Evolutionary conservation across 2,888 invertebrate species (phyloP).

Genomic region (Buathra laborator): DNA sequence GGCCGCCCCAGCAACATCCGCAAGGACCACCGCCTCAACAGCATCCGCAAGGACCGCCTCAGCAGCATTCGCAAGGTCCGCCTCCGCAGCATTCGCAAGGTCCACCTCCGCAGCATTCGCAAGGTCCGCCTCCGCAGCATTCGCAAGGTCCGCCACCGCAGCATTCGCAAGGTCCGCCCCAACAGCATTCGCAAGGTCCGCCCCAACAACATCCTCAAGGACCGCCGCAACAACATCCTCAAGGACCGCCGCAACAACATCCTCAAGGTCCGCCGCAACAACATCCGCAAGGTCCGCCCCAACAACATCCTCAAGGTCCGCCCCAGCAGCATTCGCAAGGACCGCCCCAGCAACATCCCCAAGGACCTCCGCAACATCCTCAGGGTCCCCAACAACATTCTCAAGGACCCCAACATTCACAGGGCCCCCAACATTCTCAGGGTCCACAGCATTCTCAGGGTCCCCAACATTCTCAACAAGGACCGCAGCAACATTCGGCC

Average conservation of each 20-base stretch:
- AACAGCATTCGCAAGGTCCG: slow-evolving; percentile 70
- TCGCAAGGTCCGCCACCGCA: slow-evolving; percentile 65
- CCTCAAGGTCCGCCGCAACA: slow-evolving; percentile 57
- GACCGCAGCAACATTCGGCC: slow-evolving; percentile 55
- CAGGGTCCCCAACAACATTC: slow-evolving; percentile 28
- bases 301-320: slow-evolving; percentile 73
- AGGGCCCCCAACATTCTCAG: slow-evolving; percentile 20
- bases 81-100: slow-evolving; percentile 71
- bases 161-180: slow-evolving; percentile 42
- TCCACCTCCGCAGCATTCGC: slow-evolving; percentile 78
- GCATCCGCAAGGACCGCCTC: slow-evolving; percentile 49
- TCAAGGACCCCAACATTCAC: not conserved
- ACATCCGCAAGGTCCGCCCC: slow-evolving; percentile 76
- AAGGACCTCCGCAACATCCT: slow-evolving; percentile 78
- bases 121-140: slow-evolving; percentile 78
- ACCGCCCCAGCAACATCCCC: slow-evolving; percentile 81
- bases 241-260: slow-evolving; percentile 51
- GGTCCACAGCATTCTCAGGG: slow-evolving; percentile 55
- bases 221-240: slow-evolving; percentile 49
- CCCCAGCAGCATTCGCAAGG: slow-evolving; percentile 78
- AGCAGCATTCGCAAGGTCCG: slow-evolving; percentile 70
- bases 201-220: slow-evolving; percentile 60
- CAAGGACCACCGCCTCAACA: slow-evolving; percentile 55
- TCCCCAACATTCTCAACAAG: slow-evolving; percentile 56
- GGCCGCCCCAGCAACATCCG: slow-evolving; percentile 59